Conservation (phyloP, 2,113 vertebrate species). For the Sylvilagus bachmani region DNA sequence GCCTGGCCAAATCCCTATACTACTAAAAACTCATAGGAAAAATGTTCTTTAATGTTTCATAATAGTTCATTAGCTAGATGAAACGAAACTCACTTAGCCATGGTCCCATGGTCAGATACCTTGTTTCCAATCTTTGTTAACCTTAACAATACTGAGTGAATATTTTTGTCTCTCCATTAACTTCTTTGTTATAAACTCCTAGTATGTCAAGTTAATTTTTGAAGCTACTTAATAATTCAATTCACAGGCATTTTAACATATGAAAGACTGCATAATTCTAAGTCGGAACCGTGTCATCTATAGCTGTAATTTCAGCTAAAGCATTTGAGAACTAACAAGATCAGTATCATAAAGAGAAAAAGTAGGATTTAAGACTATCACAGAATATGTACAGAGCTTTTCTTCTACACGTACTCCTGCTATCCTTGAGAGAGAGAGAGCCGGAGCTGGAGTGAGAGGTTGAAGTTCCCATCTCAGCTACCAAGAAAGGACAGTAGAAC, state of each 20-base stretch:
- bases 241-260: not conserved
- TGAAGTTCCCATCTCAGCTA: not conserved
- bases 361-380: not conserved
- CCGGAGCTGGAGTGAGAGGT: not conserved
- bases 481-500: not conserved
- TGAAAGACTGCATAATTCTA: not conserved
- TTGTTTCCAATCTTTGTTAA: conserved; percentile 34
- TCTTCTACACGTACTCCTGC: not conserved
- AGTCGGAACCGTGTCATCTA: not conserved
- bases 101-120: not conserved
- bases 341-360: not conserved
- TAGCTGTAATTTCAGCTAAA: not conserved
- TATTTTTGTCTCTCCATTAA: not conserved
- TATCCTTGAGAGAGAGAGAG: not conserved
- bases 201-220: conserved; percentile 20
- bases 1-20: not conserved
- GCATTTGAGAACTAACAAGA: not conserved
- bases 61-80: not conserved
- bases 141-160: not conserved
- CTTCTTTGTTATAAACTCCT: not conserved
- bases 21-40: conserved; percentile 1
- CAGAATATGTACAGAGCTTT: not conserved
- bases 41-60: not conserved
- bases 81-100: conserved; percentile 38
- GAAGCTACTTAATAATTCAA: conserved; percentile 21